phyloP scores from a whole-genome alignment of 2,797 vertebrate species.

The Pseudochirops corinnae region DNA sequence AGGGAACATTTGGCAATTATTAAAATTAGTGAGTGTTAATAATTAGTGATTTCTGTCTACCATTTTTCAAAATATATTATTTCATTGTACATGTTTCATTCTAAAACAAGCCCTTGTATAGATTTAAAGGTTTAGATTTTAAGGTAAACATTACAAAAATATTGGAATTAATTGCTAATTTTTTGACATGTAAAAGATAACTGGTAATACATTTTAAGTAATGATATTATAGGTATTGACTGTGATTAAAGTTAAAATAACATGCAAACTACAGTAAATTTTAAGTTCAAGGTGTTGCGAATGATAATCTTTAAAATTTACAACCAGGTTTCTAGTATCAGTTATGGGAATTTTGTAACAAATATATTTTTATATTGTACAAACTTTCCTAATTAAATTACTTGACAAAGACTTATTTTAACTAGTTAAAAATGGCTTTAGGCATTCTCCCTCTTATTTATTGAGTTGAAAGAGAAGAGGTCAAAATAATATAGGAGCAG shows the following conservation, averaged over 20 bases:
- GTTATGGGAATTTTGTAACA: slow-evolving; percentile 59
- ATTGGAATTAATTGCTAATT: neutral
- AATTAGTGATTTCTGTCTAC: slow-evolving; percentile 37
- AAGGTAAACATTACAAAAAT: slow-evolving; percentile 15
- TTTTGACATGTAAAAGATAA: slow-evolving; percentile 38
- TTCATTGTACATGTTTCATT: slow-evolving; percentile 26
- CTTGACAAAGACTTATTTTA: slow-evolving; percentile 63
- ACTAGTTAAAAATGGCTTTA: slow-evolving; percentile 43
- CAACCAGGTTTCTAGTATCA: slow-evolving; percentile 31
- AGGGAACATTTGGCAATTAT: slow-evolving; percentile 29
- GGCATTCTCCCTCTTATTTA: slow-evolving; percentile 54
- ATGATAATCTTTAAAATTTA: neutral
- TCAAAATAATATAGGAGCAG: slow-evolving; percentile 63
- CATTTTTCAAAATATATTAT: slow-evolving; percentile 26
- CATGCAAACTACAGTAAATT: neutral
- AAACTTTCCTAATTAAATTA: slow-evolving; percentile 65
- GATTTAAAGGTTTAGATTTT: slow-evolving; percentile 38
- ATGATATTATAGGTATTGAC: neutral
- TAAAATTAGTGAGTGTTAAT: slow-evolving; percentile 33
- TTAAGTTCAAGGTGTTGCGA: slow-evolving; percentile 14
- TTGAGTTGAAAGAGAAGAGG: slow-evolving; percentile 54
- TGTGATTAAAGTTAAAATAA: slow-evolving; percentile 19
- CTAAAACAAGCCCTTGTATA: neutral
- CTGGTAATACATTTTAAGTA: neutral
- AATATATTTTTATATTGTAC: slow-evolving; percentile 24